Percentiles rank a stretch among this genome's conserved stretches.
Evolutionary conservation across 2,888 invertebrate species (phyloP).

Genomic region (Drosophila antonietae): DNA sequence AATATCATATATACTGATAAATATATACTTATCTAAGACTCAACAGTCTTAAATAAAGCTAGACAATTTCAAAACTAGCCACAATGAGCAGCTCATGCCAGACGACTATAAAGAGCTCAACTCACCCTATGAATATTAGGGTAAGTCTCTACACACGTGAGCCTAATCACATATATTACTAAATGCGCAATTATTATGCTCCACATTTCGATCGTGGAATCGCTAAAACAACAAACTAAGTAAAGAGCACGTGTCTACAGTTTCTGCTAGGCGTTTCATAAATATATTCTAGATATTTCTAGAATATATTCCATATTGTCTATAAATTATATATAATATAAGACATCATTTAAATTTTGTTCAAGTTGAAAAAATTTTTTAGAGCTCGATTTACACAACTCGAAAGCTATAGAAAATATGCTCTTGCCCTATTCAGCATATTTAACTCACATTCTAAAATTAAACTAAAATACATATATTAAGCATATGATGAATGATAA

Average conservation of each 20-base stretch:
- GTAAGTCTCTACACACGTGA: conserved; percentile 5
- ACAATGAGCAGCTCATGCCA: conserved; percentile 23
- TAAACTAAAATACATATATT: not conserved
- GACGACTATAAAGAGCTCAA: conserved; percentile 45
- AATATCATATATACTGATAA: not conserved
- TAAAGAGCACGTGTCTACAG: not conserved
- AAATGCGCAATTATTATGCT: conserved; percentile 62
- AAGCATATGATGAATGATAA: not conserved
- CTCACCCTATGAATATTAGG: conserved; percentile 54
- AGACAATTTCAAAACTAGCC: not conserved
- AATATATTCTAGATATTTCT: not conserved
- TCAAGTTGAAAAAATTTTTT: not conserved
- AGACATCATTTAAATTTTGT: not conserved
- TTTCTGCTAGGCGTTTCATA: not conserved
- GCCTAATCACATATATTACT: conserved; percentile 3
- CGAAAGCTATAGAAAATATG: not conserved
- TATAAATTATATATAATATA: not conserved
- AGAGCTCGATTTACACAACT: not conserved
- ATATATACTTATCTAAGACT: not conserved
- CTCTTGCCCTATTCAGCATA: not conserved
- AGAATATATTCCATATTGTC: not conserved
- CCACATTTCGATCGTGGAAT: conserved; percentile 53
- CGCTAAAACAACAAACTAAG: conserved; percentile 1
- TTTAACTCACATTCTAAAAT: not conserved
- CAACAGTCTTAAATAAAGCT: not conserved